Evolutionary conservation across 2,113 vertebrate species (phyloP).

Genomic region (Caranx ignobilis): DNA sequence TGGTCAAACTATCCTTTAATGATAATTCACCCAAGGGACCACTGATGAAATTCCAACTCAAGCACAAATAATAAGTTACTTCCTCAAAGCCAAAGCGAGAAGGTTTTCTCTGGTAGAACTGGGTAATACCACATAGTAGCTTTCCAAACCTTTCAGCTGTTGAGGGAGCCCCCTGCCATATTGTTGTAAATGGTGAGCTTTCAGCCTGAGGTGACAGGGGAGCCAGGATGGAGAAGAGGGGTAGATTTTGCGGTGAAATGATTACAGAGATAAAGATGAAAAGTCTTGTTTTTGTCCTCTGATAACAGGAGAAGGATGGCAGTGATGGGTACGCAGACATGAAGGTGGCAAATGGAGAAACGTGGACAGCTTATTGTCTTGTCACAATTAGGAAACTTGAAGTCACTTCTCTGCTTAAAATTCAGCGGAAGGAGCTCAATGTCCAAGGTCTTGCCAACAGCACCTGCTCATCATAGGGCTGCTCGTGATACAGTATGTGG

Average conservation of each 20-base stretch:
- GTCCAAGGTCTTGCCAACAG: conserved; percentile 9
- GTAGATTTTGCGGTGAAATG: conserved; percentile 53
- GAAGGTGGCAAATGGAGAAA: conserved; percentile 39
- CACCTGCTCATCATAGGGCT: conserved; percentile 13
- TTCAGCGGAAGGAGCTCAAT: neutral
- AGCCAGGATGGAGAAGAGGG: conserved; percentile 29
- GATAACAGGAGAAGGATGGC: conserved; percentile 35
- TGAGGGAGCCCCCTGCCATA: conserved; percentile 67
- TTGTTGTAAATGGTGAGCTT: conserved; percentile 73
- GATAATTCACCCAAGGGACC: conserved; percentile 21
- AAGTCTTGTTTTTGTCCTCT: conserved; percentile 60
- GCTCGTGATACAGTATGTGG: neutral
- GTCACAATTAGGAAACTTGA: conserved; percentile 62
- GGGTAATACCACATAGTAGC: conserved; percentile 16
- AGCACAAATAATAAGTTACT: conserved; percentile 29
- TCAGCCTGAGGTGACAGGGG: conserved; percentile 53
- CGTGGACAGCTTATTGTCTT: conserved; percentile 43
- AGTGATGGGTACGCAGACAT: conserved; percentile 6
- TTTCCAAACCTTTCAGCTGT: conserved; percentile 56
- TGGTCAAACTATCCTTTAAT: conserved; percentile 13
- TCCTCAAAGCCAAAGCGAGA: conserved; percentile 23
- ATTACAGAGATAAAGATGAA: conserved; percentile 77
- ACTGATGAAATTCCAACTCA: conserved; percentile 11
- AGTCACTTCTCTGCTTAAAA: conserved; percentile 31
- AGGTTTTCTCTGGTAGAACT: conserved; percentile 35